phyloP scores from a whole-genome alignment of 1,140 invertebrate species.

The Galendromus occidentalis region DNA sequence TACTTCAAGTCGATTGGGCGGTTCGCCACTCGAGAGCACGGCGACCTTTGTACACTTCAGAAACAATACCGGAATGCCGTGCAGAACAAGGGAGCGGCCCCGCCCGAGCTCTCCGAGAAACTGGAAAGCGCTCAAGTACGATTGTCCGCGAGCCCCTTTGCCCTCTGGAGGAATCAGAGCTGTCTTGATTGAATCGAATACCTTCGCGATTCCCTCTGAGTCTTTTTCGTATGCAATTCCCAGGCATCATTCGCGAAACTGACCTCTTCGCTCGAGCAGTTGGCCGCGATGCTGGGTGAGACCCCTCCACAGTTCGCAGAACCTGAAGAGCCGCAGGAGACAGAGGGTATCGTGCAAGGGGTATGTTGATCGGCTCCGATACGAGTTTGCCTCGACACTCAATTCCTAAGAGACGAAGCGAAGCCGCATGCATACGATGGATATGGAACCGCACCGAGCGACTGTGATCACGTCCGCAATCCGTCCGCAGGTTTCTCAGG shows the following conservation, averaged over 20 bases:
- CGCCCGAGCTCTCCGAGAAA: neutral
- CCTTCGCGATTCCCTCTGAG: no score
- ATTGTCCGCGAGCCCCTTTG: neutral
- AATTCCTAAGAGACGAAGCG: no score
- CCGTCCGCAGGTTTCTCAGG: neutral
- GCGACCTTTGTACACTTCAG: neutral
- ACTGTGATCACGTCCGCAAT: no score
- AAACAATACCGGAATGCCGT: neutral
- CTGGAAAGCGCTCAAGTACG: slow-evolving; percentile 4
- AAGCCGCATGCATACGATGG: no score
- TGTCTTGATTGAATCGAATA: no score
- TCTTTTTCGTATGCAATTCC: no score
- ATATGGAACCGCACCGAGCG: no score
- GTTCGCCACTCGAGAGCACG: neutral
- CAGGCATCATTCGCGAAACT: neutral
- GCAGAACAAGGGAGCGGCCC: neutral
- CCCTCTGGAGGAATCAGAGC: no score
- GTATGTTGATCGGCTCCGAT: slow-evolving; percentile 13
- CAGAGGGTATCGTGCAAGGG: slow-evolving; percentile 13
- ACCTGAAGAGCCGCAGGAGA: neutral
- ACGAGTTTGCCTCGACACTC: no score
- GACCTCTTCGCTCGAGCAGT: neutral
- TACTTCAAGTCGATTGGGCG: slow-evolving; percentile 2
- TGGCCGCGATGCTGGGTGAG: neutral
- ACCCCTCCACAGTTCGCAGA: neutral